Conservation (phyloP, 1,140 invertebrate species). For the Rhagoletis zephyria region DNA sequence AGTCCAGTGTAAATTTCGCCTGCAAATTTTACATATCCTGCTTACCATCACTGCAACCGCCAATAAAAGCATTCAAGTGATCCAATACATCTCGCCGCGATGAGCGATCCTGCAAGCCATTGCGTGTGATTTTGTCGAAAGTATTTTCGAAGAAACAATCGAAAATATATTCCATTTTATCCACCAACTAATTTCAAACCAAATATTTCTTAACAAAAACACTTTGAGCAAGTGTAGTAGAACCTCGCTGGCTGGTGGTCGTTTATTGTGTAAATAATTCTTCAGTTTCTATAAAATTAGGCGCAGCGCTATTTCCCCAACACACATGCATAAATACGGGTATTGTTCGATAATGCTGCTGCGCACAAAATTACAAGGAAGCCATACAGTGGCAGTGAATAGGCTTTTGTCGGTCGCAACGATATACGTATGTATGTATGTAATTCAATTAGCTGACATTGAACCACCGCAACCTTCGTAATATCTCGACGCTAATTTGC, state of each 20-base stretch:
- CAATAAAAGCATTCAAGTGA: constrained; percentile 70
- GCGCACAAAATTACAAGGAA: neutral
- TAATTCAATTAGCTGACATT: constrained; percentile 48
- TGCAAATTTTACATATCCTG: neutral
- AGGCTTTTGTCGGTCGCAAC: neutral
- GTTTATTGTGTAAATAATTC: neutral
- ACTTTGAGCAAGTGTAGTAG: neutral
- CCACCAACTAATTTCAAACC: neutral
- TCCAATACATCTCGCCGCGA: constrained; percentile 71
- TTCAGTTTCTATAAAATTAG: neutral
- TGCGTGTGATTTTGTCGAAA: constrained; percentile 68
- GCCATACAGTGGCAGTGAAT: neutral
- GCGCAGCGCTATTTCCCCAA: neutral
- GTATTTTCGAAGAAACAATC: constrained; percentile 73
- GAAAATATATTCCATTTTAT: constrained; percentile 71
- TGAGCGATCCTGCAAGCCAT: constrained; percentile 69
- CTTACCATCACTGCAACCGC: constrained; percentile 70
- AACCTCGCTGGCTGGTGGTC: neutral
- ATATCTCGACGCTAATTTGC: neutral
- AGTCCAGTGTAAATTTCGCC: neutral
- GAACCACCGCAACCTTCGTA: neutral
- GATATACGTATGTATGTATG: neutral
- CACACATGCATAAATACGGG: neutral
- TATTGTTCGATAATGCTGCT: neutral
- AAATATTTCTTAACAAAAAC: neutral